Conservation (phyloP, 2,113 vertebrate species). For the Hystrix brachyura region DNA sequence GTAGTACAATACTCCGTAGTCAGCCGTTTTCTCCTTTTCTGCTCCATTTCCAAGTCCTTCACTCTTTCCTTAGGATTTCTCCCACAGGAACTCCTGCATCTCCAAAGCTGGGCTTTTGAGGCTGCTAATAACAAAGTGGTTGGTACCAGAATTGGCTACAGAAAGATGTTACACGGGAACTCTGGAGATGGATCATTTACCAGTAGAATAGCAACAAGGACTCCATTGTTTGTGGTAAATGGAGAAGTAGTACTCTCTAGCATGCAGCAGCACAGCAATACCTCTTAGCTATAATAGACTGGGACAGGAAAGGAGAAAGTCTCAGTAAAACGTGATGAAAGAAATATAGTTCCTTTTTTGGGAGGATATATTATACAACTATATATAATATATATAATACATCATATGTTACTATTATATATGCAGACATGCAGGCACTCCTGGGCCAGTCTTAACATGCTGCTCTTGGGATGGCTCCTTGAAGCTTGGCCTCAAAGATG, state of each 20-base stretch:
- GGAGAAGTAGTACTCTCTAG: neutral
- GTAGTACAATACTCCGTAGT: neutral
- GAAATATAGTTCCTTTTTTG: neutral
- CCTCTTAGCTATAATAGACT: neutral
- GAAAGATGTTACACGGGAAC: neutral
- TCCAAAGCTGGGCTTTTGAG: neutral
- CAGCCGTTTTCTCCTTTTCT: neutral
- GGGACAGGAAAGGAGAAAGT: neutral
- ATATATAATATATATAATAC: neutral
- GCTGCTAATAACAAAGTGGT: neutral
- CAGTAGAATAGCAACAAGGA: neutral
- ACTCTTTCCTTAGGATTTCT: neutral
- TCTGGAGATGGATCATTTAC: neutral
- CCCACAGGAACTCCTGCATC: neutral
- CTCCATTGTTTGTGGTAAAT: neutral
- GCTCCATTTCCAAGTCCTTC: neutral
- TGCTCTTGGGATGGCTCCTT: neutral
- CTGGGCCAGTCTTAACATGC: neutral
- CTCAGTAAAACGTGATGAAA: neutral
- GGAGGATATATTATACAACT: neutral
- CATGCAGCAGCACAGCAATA: neutral
- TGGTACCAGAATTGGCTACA: neutral
- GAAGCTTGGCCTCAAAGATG: neutral
- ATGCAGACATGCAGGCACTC: neutral
- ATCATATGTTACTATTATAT: neutral